Conservation (phyloP, 2,113 vertebrate genomes). For the Cairina moschata region DNA sequence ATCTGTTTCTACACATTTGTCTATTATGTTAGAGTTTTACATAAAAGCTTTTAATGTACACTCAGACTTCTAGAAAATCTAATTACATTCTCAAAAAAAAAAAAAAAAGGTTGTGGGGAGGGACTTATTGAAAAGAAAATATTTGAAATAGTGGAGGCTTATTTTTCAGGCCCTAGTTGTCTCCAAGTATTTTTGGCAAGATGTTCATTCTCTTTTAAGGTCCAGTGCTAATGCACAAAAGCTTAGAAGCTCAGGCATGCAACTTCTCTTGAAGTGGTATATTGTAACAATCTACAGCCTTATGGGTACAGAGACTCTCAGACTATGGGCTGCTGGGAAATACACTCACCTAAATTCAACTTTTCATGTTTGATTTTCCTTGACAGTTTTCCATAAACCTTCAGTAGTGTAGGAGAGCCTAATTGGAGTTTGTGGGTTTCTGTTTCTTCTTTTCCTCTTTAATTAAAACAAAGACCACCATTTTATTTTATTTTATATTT, state of each 20-base stretch:
- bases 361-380: neutral
- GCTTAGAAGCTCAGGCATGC: neutral
- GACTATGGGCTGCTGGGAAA: neutral
- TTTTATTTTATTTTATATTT: too few relatives aligned
- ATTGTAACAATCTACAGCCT: fast-evolving
- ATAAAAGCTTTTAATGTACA: neutral
- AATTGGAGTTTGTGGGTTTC: neutral
- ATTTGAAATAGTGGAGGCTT: neutral
- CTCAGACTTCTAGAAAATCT: neutral
- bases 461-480: neutral
- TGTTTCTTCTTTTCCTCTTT: neutral
- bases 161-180: neutral
- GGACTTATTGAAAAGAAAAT: neutral
- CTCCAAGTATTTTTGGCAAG: neutral
- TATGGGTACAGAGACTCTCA: neutral
- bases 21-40: neutral
- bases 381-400: neutral
- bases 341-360: neutral
- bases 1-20: neutral
- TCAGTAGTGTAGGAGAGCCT: neutral
- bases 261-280: neutral
- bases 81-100: slow-evolving; percentile 17
- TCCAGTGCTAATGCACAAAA: neutral
- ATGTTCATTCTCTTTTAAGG: neutral
- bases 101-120: neutral